Evolutionary conservation across 37 sponge, comb jelly and placozoan species (phyloP), one percentile per base, ranked within the genome.

Genomic region (Chondrosia reniformis): DNA sequence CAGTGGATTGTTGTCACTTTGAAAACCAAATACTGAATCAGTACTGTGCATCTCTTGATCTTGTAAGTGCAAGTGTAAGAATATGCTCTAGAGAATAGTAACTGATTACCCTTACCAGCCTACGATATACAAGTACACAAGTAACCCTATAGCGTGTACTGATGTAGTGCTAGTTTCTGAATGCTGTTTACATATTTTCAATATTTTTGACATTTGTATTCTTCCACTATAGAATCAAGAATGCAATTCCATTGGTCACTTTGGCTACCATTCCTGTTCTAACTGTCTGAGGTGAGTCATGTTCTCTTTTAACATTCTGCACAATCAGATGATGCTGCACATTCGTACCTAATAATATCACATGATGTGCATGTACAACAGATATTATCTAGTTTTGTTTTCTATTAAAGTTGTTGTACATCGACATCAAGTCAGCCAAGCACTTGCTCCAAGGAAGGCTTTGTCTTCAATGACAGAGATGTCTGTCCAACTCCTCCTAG

Each of bases 21-120:
- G 55, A 74, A 12, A 43, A 82, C 67, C 93, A 92, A 57, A 65
- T 92, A 2, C 72, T 92, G 43, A 89, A 92, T 77, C 45, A 85
- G 64, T 92, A 62, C 80, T 92, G 93, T 83, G 88, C 93, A 33
- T 74, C 83, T 0, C 33, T 44, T 42, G 38, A 13, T 21, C 22
- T 59, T 49, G 86, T 85, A 61, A 73, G 84, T 83, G 32, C 10
- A 3, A 25, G 37, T n/a, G n/a, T n/a, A n/a, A n/a, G n/a, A n/a
- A n/a, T n/a, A n/a, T n/a, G n/a, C n/a, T n/a, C n/a, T n/a, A n/a
- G n/a, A n/a, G n/a, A n/a, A n/a, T n/a, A n/a, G n/a, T n/a, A n/a
- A n/a, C n/a, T n/a, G n/a, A n/a, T n/a, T n/a, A n/a, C n/a, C n/a
- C n/a, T n/a, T n/a, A n/a, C n/a, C n/a, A n/a, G n/a, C 17, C n/a